Evolutionary conservation across 2,113 vertebrate species (phyloP).

Genomic region (Rhea americana): DNA sequence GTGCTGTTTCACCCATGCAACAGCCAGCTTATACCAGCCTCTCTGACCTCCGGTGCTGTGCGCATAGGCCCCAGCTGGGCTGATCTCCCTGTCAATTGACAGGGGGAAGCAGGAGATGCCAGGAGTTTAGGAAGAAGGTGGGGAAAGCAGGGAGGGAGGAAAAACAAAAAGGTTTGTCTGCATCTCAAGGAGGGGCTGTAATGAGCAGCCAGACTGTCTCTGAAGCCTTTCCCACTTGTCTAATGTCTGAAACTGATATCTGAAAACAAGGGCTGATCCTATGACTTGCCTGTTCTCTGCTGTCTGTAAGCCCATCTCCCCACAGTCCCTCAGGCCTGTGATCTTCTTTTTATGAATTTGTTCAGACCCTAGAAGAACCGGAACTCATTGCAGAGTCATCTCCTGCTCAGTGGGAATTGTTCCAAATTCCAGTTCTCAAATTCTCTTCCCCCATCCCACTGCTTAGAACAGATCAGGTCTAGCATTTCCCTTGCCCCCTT

Average conservation of each 20-base stretch:
- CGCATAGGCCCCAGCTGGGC: not conserved
- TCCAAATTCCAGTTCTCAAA: not conserved
- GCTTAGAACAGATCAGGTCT: not conserved
- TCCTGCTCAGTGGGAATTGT: not conserved
- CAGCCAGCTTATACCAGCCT: not conserved
- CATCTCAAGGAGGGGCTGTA: not conserved
- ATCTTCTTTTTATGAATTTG: not conserved
- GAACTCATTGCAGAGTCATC: not conserved
- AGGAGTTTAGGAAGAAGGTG: not conserved
- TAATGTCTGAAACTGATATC: not conserved
- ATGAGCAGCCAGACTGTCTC: not conserved
- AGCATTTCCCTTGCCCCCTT: not conserved
- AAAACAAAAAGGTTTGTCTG: not conserved
- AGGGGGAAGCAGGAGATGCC: not conserved
- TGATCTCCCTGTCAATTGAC: fast-evolving
- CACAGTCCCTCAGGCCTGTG: not conserved
- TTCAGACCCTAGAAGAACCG: not conserved
- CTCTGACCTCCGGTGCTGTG: not conserved
- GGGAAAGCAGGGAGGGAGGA: not conserved
- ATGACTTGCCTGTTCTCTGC: not conserved
- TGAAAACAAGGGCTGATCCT: not conserved
- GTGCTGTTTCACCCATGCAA: not conserved
- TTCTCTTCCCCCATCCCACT: not conserved
- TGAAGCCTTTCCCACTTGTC: not conserved
- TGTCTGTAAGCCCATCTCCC: not conserved